Evolutionary conservation across 2,888 invertebrate species (phyloP).

Genomic region (Corbicula japonica): DNA sequence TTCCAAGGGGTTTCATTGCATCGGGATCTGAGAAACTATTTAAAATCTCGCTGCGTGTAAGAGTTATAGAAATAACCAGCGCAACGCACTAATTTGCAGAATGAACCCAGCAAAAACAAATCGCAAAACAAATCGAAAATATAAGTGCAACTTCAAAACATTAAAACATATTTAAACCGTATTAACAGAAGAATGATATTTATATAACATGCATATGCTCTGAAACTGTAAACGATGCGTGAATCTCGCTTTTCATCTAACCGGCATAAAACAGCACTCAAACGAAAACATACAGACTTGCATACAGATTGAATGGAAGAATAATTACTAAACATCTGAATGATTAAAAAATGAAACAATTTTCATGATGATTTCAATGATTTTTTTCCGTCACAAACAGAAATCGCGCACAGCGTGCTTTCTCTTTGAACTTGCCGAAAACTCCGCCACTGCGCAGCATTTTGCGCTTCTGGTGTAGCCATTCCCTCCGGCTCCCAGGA

Average conservation of each 20-base stretch:
- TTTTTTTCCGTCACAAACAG: conserved; percentile 50
- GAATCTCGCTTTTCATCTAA: conserved; percentile 19
- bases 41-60: too few relatives aligned
- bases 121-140: too few relatives aligned
- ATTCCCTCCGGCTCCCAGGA: conserved; percentile 28
- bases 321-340: conserved; percentile 54
- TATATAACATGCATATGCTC: conserved; percentile 16
- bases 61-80: too few relatives aligned
- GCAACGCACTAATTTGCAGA: too few relatives aligned
- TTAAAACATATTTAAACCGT: too few relatives aligned
- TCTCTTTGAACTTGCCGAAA: conserved; percentile 55
- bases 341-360: conserved; percentile 62
- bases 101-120: too few relatives aligned
- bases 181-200: conserved; percentile 4
- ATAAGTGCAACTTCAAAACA: too few relatives aligned
- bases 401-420: conserved; percentile 40
- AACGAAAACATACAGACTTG: conserved; percentile 19
- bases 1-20: too few relatives aligned
- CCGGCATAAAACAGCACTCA: conserved; percentile 12
- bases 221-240: conserved; percentile 24
- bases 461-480: conserved; percentile 45
- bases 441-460: conserved; percentile 37
- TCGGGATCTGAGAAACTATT: too few relatives aligned
- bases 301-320: conserved; percentile 37
- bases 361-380: conserved; percentile 58